These are phyloP conservation scores for Aurelia sp. DNA, from an alignment of 30 jellyfish, hydroid and myxozoan species.

Conservation along the genomic window DNA sequence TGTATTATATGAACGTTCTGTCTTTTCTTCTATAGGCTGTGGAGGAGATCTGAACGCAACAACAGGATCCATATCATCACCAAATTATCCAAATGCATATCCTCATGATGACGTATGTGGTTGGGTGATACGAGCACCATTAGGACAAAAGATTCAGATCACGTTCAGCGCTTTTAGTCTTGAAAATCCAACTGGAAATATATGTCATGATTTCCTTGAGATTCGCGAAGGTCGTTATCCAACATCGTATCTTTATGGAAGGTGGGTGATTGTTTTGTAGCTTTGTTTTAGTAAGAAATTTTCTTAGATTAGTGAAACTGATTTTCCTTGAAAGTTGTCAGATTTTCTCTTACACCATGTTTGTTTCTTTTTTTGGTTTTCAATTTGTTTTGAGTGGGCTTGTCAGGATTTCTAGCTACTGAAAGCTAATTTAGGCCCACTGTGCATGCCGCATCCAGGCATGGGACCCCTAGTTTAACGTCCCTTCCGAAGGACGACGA, in stretches of 20 bases:
- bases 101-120: conserved; percentile 75
- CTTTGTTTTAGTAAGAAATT: too few species aligned
- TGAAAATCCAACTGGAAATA: conserved; percentile 51
- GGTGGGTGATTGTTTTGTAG: conserved; percentile 8
- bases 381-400: too few species aligned
- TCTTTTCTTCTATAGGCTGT: conserved; percentile 56
- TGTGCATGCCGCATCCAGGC: too few species aligned
- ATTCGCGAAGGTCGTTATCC: conserved; percentile 76
- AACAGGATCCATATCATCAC: conserved; percentile 58
- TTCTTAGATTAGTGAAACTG: too few species aligned
- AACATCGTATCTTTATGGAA: conserved; percentile 48
- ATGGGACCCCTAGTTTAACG: too few species aligned
- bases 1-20: too few species aligned
- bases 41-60: conserved; percentile 78
- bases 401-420: too few species aligned
- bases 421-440: too few species aligned
- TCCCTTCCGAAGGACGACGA: too few species aligned
- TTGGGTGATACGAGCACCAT: conserved; percentile 83
- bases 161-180: conserved; percentile 64
- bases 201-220: conserved; percentile 61
- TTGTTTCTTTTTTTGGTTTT: too few species aligned
- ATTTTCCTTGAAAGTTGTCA: too few species aligned
- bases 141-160: conserved; percentile 59
- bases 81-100: conserved; percentile 56
- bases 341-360: too few species aligned